A percentile compares a stretch with the other conserved stretches of the same genome.
Evolutionary conservation across 2,113 vertebrate genomes (phyloP).

Genomic region (Tenebrosternarchus preto): DNA sequence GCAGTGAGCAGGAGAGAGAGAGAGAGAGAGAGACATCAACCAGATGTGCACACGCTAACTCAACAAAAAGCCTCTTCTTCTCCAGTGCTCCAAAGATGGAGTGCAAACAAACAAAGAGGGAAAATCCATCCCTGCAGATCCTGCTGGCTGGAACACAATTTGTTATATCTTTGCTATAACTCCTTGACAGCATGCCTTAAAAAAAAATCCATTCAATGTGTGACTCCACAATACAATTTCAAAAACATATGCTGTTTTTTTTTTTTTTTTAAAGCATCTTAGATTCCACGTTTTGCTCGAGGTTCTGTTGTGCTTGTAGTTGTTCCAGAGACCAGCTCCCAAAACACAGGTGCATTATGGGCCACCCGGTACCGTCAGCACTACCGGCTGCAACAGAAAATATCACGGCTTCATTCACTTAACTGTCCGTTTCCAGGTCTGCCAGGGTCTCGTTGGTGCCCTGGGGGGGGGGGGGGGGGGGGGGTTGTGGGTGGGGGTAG

Average conservation of each 20-base stretch:
- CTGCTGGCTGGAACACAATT: conserved; percentile 1
- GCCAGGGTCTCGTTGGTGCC: neutral
- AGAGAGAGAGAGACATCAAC: neutral
- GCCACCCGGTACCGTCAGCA: conserved; percentile 39
- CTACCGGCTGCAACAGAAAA: conserved; percentile 30
- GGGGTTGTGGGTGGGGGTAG: too few relatives aligned
- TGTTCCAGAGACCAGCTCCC: neutral
- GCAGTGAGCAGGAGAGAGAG: neutral
- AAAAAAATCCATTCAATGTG: conserved; percentile 3
- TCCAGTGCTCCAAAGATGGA: neutral
- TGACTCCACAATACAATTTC: neutral
- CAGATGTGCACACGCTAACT: neutral
- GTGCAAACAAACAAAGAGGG: neutral
- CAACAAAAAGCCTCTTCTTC: neutral
- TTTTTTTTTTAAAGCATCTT: neutral
- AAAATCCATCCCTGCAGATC: conserved; percentile 1
- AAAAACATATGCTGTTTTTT: neutral
- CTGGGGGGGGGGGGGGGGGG: too few relatives aligned
- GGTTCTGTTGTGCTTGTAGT: neutral
- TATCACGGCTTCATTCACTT: conserved; percentile 13
- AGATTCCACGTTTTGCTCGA: neutral
- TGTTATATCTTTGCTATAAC: neutral
- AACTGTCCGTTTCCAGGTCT: conserved; percentile 40
- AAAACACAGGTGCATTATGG: conserved; percentile 13
- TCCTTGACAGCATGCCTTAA: neutral